Base-by-base conservation (phyloP, 1,140 invertebrate genomes). In the Drosophila sechellia region DNA sequence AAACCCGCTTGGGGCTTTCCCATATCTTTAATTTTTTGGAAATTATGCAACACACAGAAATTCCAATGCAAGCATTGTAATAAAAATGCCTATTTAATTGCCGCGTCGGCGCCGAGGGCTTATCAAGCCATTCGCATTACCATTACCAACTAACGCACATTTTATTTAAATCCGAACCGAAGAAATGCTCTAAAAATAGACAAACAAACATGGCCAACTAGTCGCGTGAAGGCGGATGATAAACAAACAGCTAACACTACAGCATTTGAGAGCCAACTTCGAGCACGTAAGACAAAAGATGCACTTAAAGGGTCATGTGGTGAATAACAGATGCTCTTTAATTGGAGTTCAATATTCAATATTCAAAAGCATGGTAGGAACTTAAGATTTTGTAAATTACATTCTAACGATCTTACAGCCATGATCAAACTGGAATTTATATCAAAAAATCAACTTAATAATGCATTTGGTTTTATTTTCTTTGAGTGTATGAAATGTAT, bases 101-200 rank as follows among this genome's bases (percentile, higher is more conserved):
- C 58, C 42, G 31, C 63, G 79, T 61, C 75, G 79, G 83, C 79
- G 81, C 81, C 80, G 49, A 65, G 39, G 46, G 46, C 81, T 81
- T 86, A 85, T 86, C 83, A 54, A 37, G 22, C 55, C 76, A 79
- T 79, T 68, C 40, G 39, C 39, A 80, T 59, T 74, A 79, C 42
- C 56, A 79, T 75, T 59, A 79, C 61, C 66, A 48, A 25, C 57
- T 72, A 80, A 76, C 64, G 78, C 73, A 81, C 78, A 87, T 76
- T 61, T 86, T 83, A 86, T 83, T 86, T 76, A 87, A 86, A 86
- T 87, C 17, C 27, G 20, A 15, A 17, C 12, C 61, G 48, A 83
- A 79, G 79, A 79, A 87, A 86, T 86, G 79, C 27, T 85, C 79
- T 89, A 86, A 79, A 87, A 87, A 86, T 86, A 86, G 79, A 27